These are phyloP conservation scores for Himantopus leucocephalus DNA, from an alignment of 2,113 vertebrate species.

Conservation along the genomic window DNA sequence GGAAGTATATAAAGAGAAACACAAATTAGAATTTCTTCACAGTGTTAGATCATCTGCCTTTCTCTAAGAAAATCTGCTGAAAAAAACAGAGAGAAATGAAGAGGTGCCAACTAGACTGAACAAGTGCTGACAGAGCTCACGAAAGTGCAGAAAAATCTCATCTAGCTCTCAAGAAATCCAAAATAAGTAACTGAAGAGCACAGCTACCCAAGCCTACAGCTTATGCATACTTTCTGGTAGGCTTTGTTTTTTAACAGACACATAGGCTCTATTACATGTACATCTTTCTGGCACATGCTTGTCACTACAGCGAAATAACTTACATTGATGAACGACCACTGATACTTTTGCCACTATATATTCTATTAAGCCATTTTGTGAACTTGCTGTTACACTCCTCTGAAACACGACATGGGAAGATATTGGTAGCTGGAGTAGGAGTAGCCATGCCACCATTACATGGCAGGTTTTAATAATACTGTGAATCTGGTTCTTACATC, in stretches of 20 bases:
- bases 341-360: neutral
- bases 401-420: neutral
- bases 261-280: neutral
- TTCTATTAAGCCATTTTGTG: neutral
- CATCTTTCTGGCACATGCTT: neutral
- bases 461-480: neutral
- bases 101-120: conserved; percentile 64
- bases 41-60: conserved; percentile 55
- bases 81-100: conserved; percentile 29
- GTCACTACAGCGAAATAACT: neutral
- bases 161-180: conserved; percentile 41
- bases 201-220: neutral
- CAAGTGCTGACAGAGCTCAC: conserved; percentile 67
- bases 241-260: neutral
- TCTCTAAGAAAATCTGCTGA: conserved; percentile 48
- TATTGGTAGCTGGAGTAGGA: neutral
- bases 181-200: conserved; percentile 39
- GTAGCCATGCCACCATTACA: neutral
- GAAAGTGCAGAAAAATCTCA: conserved; percentile 57
- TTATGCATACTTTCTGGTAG: neutral
- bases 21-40: conserved; percentile 60
- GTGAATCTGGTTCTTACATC: neutral
- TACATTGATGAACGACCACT: rapidly evolving
- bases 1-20: conserved; percentile 49
- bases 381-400: neutral